Base-by-base conservation (phyloP, 2,113 vertebrate genomes). In the Tachycineta bicolor region DNA sequence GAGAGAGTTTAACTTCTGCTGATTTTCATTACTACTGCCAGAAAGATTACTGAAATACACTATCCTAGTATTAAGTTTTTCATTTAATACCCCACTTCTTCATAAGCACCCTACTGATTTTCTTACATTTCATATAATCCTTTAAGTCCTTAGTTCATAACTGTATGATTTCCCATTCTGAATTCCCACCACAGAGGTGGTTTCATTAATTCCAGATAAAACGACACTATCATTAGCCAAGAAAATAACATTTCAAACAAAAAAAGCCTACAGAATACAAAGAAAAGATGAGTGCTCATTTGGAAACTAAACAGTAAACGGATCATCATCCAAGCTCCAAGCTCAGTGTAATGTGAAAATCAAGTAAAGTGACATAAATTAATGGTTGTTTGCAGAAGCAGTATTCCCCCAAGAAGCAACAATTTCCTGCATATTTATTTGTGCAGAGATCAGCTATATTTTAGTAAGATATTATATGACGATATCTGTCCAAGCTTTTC, bases 31-130 rank as follows among this genome's bases (percentile, higher is more conserved):
- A 88, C 14, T 43, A 53, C 3, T 26, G 39, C 56, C 34, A 85
- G 88, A 91, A 90, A 92, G 37, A 12, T 4, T 49, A 37, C 25
- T 47, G 29, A 79, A 83, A 79, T 33, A 73, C 1, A 79, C 16
- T 9, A 34, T 0, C 0, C 11, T 50, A 41, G 10, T 74, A 49
- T 46, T 18, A 74, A 41, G 12, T 23, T 41, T 37, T 29, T 69
- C 26, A 74, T 74, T 81, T 77, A 69, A 58, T 56, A 62, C 9
- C 21, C n/a, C 12, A 49, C 6, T 59, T 46, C 20, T 62, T 80
- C 43, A 60, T 50, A 83, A 65, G 2, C 2, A 3, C 1, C 0
- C n/a, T 1, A 78, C 1, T 59, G 29, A 43, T 62, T 80, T 56
- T 29, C 24, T 33, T 7, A 80, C 24, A 70, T 34, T 60, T 87